phyloP scores from a whole-genome alignment of 2,888 invertebrate species.

The Phragmatobia fuliginosa region DNA sequence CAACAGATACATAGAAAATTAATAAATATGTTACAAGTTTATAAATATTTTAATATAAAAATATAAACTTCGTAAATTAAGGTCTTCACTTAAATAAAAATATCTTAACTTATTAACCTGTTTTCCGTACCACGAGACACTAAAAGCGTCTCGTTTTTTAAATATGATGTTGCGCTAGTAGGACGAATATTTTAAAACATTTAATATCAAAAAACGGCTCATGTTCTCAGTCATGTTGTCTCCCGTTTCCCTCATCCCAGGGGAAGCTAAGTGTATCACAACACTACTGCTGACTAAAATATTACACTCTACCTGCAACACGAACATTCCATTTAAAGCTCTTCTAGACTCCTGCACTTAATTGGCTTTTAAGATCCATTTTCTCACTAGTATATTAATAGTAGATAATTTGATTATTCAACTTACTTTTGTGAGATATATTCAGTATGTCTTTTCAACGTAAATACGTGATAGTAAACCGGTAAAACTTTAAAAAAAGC shows the following conservation, averaged over 20 bases:
- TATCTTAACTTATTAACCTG: neutral
- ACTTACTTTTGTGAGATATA: neutral
- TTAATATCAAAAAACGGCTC: constrained; percentile 17
- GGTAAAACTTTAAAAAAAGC: neutral
- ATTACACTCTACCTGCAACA: constrained; percentile 31
- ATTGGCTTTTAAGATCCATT: constrained; percentile 21
- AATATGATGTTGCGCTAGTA: constrained; percentile 8
- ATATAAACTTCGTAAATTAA: neutral
- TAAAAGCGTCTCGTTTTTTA: neutral
- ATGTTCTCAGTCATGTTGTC: constrained; percentile 23
- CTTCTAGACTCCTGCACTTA: constrained; percentile 17
- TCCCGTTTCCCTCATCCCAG: constrained; percentile 25
- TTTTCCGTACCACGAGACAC: constrained; percentile 3
- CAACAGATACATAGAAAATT: no score
- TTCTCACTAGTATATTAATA: neutral
- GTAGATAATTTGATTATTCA: constrained; percentile 8
- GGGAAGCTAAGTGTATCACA: constrained; percentile 21
- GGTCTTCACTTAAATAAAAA: neutral
- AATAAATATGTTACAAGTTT: no score
- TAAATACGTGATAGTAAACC: neutral
- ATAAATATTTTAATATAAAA: no score
- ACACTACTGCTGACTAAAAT: constrained; percentile 31
- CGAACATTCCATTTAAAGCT: constrained; percentile 40
- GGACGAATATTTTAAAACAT: constrained; percentile 11
- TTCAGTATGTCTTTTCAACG: neutral